Evolutionary conservation across 2,797 vertebrate species (phyloP), one percentile per base, ranked within the genome.

Genomic region (Danio choprae): DNA sequence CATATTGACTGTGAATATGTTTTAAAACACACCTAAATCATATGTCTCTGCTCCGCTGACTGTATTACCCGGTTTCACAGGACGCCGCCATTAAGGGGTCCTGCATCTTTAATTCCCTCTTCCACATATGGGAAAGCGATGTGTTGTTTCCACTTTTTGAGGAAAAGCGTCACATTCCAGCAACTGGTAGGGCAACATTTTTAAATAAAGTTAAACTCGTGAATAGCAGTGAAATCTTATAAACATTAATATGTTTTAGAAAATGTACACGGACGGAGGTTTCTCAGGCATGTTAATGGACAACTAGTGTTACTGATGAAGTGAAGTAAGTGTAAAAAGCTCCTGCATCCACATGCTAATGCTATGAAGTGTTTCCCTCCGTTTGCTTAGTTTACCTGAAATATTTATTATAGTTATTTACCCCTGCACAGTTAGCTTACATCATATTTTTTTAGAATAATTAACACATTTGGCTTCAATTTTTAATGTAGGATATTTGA

Each of bases 41-140:
- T 46, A 41, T 15, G 56, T 73, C 6, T 8, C 48, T 59, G 38
- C 48, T 3, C 84, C 56, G 64, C 22, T 74, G 48, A 12, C 1
- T 51, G 29, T 41, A 81, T 87, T 87, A 88, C 89, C 87, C 72
- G 68, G 43, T 80, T 71, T 75, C 22, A 81, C 78, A 85, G 85
- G 83, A 82, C 56, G 86, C 82, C 85, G 87, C 86, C 88, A 89
- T 90, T 84, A 67, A 73, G 20, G 79, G 89, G 88, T 90, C 89
- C 87, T 90, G 53, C 29, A 7, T n/a, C 40, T 73, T 77, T 74
- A 68, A 80, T n/a, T 51, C 63, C 41, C 53, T 51, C 4, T 29
- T 70, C 8, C 63, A 60, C 43, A 50, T 1, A 50, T 12, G 29
- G 7, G 3, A 38, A 69, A 51, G 44, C 15, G 55, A 59, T 7